Base-by-base conservation (phyloP, 2,113 vertebrate genomes). In the Myrmophylax atrothorax region DNA sequence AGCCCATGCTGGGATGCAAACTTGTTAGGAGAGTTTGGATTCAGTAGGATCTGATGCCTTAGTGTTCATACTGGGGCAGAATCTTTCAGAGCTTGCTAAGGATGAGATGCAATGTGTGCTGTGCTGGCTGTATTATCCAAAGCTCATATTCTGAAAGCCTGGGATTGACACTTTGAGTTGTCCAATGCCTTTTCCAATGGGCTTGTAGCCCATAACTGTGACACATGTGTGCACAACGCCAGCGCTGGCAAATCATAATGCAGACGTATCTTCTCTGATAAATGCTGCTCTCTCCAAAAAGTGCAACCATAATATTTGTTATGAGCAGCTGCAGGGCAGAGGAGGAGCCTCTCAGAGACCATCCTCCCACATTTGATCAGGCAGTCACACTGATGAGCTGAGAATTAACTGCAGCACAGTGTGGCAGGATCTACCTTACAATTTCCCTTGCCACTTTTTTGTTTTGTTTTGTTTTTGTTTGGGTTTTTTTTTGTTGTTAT, bases 1-100 rank as follows among this genome's bases (percentile, higher is more conserved):
- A 70, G 77, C 60, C 52, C 84, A 64, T 16, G 60, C 69, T 84
- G 83, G 64, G 73, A 92, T 31, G 28, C 46, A 81, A 90, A 96
- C 76, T 50, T 80, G 25, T 84, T 55, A 81, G 14, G 35, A 59
- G 44, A 77, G 22, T 92, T 75, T 69, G 60, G 76, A 75, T 92
- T 81, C 33, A 55, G 19, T 20, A 29, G 33, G 63, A 80, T 35
- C 55, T 60, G 42, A 76, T 44, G 26, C n/a, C 23, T 77, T 2
- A 47, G 33, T 6, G 38, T 25, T 80, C 60, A 10, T 10, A 37
- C 2, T 18, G 69, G n/a, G 12, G 62, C 25, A 40, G 31, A 79
- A 28, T 44, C 42, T 63, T 85, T 49, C 17, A 67, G 37, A 68
- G 77, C 28, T 44, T 25, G 25, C 67, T 80, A 68, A 59, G 10